phyloP scores from a whole-genome alignment of 2,113 vertebrate genomes.

The Limanda limanda region DNA sequence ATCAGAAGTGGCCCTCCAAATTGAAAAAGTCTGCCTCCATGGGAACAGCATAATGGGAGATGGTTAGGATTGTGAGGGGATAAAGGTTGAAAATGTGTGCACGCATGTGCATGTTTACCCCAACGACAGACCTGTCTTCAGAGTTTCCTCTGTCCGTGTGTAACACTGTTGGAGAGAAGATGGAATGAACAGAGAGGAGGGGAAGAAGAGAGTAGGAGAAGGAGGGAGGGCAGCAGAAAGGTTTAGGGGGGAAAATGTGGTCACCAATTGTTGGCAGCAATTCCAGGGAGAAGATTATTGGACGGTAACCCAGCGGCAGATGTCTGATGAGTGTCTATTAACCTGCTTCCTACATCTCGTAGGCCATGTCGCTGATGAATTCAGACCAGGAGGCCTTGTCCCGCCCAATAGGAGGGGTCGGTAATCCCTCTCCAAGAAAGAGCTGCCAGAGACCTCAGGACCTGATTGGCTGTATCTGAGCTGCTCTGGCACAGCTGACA shows the following conservation, averaged over 20 bases:
- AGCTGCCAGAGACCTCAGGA: constrained; percentile 74
- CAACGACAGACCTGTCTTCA: constrained; percentile 37
- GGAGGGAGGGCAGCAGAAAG: constrained; percentile 68
- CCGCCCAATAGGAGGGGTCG: constrained; percentile 81
- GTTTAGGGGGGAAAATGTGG: constrained; percentile 75
- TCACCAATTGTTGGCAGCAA: constrained; percentile 86
- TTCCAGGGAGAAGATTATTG: constrained; percentile 86
- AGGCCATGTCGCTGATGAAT: constrained; percentile 81
- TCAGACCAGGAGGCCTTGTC: constrained; percentile 85
- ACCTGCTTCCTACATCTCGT: constrained; percentile 85
- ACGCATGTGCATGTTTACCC: constrained; percentile 30
- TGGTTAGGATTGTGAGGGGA: not conserved
- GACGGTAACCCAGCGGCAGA: constrained; percentile 84
- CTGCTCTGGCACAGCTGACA: constrained; percentile 75
- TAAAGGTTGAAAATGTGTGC: constrained; percentile 28
- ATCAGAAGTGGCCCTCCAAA: constrained; percentile 75
- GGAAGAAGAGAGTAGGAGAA: constrained; percentile 33
- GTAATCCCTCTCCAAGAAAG: constrained; percentile 82
- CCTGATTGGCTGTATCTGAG: constrained; percentile 73
- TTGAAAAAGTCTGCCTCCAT: constrained; percentile 77
- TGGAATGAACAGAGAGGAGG: constrained; percentile 48
- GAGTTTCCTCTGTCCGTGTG: constrained; percentile 41
- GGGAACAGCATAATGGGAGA: constrained; percentile 38
- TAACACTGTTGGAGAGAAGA: constrained; percentile 45
- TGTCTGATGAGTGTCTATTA: constrained; percentile 89